A percentile compares a stretch with the other conserved stretches of the same genome.
These are phyloP conservation scores for Heliconius nattereri DNA, from an alignment of 1,140 invertebrate species.

Conservation along the genomic window DNA sequence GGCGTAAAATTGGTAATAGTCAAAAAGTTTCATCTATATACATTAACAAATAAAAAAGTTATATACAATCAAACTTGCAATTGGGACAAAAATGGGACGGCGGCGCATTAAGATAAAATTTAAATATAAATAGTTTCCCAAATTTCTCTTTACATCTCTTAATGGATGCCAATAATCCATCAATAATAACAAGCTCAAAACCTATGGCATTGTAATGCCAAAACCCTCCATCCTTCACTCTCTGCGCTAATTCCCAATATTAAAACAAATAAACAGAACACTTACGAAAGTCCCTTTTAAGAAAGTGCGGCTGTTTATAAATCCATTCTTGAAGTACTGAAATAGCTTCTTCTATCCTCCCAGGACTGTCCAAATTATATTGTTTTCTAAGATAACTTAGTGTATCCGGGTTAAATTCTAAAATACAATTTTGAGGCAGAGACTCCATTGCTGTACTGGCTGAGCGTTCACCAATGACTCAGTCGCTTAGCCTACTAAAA, in stretches of 20 bases:
- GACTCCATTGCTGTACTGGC: not conserved
- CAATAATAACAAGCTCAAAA: too few relatives aligned
- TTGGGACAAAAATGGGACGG: too few relatives aligned
- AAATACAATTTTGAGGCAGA: not conserved
- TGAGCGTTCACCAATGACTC: not conserved
- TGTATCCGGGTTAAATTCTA: not conserved
- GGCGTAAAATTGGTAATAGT: too few relatives aligned
- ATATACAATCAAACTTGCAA: too few relatives aligned
- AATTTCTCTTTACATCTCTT: too few relatives aligned
- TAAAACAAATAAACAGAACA: not conserved
- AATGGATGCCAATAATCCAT: too few relatives aligned
- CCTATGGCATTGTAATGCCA: not conserved
- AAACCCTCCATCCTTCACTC: not conserved
- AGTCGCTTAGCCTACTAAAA: not conserved
- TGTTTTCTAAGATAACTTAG: constrained; percentile 32
- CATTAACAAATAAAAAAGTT: too few relatives aligned
- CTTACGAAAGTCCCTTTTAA: constrained; percentile 32
- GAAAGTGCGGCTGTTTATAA: constrained; percentile 44
- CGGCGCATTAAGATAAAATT: too few relatives aligned
- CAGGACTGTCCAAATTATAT: constrained; percentile 37
- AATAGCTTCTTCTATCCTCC: constrained; percentile 42
- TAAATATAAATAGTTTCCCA: too few relatives aligned
- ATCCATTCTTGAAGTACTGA: constrained; percentile 44
- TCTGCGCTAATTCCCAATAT: not conserved
- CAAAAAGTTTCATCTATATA: too few relatives aligned